These are phyloP conservation scores for Ptilodon capucinus DNA, from an alignment of 2,888 invertebrate genomes.

Conservation along the genomic window DNA sequence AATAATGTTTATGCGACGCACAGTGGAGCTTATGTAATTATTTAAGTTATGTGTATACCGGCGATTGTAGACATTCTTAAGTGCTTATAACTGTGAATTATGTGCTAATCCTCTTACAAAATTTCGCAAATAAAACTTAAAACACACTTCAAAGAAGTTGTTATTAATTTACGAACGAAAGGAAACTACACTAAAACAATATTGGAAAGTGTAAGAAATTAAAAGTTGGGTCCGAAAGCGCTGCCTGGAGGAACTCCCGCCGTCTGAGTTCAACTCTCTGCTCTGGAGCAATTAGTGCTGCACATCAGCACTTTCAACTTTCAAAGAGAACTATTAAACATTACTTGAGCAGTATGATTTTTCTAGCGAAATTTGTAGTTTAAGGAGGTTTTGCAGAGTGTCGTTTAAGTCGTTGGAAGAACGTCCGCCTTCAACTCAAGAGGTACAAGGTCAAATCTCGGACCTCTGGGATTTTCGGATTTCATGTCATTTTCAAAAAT, in stretches of 20 bases:
- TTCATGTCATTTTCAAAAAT: too few species aligned
- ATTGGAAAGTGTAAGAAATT: constrained; percentile 9
- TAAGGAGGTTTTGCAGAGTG: too few species aligned
- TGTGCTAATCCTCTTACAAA: background rate
- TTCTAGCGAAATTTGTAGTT: background rate
- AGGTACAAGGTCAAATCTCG: too few species aligned
- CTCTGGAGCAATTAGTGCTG: constrained; percentile 16
- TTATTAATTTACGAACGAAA: background rate
- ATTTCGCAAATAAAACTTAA: background rate
- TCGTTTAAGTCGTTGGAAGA: too few species aligned
- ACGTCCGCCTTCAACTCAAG: too few species aligned
- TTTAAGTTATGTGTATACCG: too few species aligned
- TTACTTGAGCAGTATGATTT: constrained; percentile 6
- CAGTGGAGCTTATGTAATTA: too few species aligned
- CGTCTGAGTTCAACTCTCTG: constrained; percentile 5
- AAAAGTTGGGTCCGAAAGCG: constrained; percentile 13
- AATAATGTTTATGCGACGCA: too few species aligned
- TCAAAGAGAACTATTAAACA: constrained; percentile 13
- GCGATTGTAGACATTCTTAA: background rate
- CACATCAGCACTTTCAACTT: constrained; percentile 20
- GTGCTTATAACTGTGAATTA: background rate
- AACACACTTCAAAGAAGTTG: background rate
- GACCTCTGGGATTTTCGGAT: too few species aligned
- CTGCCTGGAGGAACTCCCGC: constrained; percentile 17
- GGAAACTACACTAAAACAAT: constrained; percentile 8